Evolutionary conservation across 1,140 invertebrate genomes (phyloP), one percentile per base, ranked within the genome.

Genomic region (Drosophila watanabei): DNA sequence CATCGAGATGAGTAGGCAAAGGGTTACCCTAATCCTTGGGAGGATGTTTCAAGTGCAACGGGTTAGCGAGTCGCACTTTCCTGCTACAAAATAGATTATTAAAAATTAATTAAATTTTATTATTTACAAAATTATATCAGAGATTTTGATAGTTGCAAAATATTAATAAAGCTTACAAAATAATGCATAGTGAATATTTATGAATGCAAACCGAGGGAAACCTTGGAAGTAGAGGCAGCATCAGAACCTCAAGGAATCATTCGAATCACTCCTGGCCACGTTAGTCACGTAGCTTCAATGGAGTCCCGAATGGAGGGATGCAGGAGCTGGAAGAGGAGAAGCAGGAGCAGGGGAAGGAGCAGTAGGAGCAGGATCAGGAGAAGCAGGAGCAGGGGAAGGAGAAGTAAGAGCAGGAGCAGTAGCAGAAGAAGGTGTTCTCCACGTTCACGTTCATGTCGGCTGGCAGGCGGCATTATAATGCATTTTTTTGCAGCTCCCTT

Each of bases 381-480:
- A 24, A 24, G 24, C 24, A 24, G 24, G 24, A 24, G 24, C 1
- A 24, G 3, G 24, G 3, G 24, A 1, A 24, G 24, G 24, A 24
- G 24, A 24, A 24, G 24, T 3, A 24, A 2, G 24, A 24, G 24
- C 24, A 24, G 24, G 24, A 24, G 1, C 24, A 24, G 24, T 1
- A 24, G 24, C 10, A n/a, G 5, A 28, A 5, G 32, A 2, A 16
- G 68, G 51, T 54, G 37, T 52, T 73, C 64, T 51, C 46, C 64
- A 18, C 37, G 66, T 73, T 73, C 71, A 75, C 69, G 71, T 73
- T 75, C 71, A 70, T 57, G 39, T 46, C 33, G 68, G 68, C 46
- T 75, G 69, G 68, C 69, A 73, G 57, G 57, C 64, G 43, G 78
- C 56, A 39, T 81, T 82, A 86, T 82, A 79, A 79, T 82, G 79